phyloP scores from a whole-genome alignment of 1,140 invertebrate genomes.

The Zeugodacus cucurbitae region DNA sequence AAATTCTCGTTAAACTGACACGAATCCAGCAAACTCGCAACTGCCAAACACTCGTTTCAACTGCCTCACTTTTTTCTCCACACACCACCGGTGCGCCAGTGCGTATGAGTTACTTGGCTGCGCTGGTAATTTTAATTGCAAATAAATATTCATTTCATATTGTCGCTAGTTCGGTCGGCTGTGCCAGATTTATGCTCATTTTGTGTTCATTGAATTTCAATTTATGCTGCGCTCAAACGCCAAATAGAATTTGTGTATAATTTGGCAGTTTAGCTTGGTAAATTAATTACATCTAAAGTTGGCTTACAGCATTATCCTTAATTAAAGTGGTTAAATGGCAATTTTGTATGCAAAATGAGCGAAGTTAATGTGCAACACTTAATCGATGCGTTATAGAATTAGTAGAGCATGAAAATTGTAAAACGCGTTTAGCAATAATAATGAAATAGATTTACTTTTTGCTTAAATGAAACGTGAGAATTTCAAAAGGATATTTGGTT shows the following conservation, averaged over 20 bases:
- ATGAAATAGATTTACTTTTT: no score
- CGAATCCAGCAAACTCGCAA: background rate
- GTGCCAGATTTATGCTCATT: background rate
- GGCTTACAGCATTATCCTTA: background rate
- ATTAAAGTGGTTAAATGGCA: background rate
- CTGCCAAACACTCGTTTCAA: background rate
- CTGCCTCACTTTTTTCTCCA: background rate
- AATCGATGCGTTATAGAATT: background rate
- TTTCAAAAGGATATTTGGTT: no score
- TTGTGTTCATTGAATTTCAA: slow-evolving; percentile 1
- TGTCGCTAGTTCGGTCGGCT: background rate
- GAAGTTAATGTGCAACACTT: background rate
- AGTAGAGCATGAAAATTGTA: background rate
- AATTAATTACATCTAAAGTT: slow-evolving; percentile 4
- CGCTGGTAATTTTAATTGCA: background rate
- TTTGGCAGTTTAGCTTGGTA: background rate
- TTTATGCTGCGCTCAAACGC: background rate
- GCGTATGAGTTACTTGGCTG: background rate
- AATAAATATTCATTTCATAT: slow-evolving; percentile 7
- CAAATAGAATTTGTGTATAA: background rate
- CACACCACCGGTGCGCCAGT: background rate
- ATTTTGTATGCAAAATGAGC: background rate
- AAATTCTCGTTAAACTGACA: background rate
- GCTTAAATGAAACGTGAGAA: no score
- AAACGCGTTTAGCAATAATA: background rate